A percentile compares a stretch with the other conserved stretches of the same genome.
Evolutionary conservation across 2,888 invertebrate species (phyloP).

Genomic region (Andrena camellia): DNA sequence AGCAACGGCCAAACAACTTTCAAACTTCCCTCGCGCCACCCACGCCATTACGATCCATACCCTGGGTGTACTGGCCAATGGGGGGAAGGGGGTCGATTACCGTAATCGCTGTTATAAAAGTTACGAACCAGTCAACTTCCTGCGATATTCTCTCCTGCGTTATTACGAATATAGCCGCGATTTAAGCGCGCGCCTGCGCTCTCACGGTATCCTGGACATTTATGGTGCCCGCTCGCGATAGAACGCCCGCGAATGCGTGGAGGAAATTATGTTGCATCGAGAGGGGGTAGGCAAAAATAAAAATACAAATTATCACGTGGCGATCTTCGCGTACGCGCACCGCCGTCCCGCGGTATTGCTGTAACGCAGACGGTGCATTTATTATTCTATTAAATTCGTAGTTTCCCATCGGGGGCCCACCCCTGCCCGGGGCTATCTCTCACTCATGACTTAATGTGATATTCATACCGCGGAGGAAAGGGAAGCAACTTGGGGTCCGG

Average conservation of each 20-base stretch:
- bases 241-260: conserved; percentile 8
- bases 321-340: conserved; percentile 19
- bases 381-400: conserved; percentile 82
- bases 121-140: conserved; percentile 39
- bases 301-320: conserved; percentile 36
- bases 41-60: conserved; percentile 22
- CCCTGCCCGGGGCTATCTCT: conserved; percentile 71
- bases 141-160: conserved; percentile 7
- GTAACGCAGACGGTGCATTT: conserved; percentile 71
- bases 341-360: conserved; percentile 26
- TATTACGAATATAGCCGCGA: conserved; percentile 3
- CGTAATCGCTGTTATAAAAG: conserved; percentile 53
- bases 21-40: conserved; percentile 16
- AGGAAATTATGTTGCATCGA: conserved; percentile 16
- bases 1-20: conserved; percentile 13
- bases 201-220: conserved; percentile 4
- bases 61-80: conserved; percentile 4
- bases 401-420: conserved; percentile 69
- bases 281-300: background rate
- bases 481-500: conserved; percentile 60
- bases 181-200: conserved; percentile 11
- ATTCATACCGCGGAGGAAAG: conserved; percentile 68
- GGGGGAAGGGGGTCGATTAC: conserved; percentile 21
- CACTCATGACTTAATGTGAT: conserved; percentile 73
- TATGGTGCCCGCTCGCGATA: background rate